These are phyloP conservation scores for Oophaga sylvatica DNA, from an alignment of 2,797 vertebrate species.

Conservation along the genomic window DNA sequence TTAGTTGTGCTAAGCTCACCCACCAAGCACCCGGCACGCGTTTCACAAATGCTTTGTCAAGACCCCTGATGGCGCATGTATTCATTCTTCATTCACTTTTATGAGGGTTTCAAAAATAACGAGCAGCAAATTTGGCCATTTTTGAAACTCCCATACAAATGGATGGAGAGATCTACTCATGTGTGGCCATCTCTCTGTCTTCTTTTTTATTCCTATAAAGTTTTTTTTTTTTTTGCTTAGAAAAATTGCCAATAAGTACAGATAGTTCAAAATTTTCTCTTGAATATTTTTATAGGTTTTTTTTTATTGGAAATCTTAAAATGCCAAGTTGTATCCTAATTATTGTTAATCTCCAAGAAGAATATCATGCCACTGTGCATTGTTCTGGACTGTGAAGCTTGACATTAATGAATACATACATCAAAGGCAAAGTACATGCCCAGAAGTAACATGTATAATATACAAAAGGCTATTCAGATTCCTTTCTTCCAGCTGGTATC, in stretches of 20 bases:
- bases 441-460: constrained; percentile 42
- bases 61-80: too few species aligned
- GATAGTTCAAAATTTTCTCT: background rate
- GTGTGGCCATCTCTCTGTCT: too few species aligned
- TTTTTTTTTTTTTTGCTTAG: background rate
- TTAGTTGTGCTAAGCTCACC: too few species aligned
- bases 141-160: too few species aligned
- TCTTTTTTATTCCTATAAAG: background rate
- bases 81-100: too few species aligned
- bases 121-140: too few species aligned
- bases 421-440: constrained; percentile 27
- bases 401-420: constrained; percentile 49
- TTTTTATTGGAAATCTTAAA: background rate
- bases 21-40: too few species aligned
- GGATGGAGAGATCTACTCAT: too few species aligned
- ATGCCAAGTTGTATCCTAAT: background rate
- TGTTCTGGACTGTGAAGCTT: constrained; percentile 25
- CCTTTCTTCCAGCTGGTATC: constrained; percentile 26
- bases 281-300: background rate
- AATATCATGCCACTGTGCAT: constrained; percentile 29
- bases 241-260: background rate
- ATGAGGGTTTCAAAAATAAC: too few species aligned
- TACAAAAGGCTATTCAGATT: constrained; percentile 5
- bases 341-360: background rate
- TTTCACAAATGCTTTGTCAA: too few species aligned